These are phyloP conservation scores for Musca vetustissima DNA, from an alignment of 1,140 invertebrate genomes.

Conservation along the genomic window DNA sequence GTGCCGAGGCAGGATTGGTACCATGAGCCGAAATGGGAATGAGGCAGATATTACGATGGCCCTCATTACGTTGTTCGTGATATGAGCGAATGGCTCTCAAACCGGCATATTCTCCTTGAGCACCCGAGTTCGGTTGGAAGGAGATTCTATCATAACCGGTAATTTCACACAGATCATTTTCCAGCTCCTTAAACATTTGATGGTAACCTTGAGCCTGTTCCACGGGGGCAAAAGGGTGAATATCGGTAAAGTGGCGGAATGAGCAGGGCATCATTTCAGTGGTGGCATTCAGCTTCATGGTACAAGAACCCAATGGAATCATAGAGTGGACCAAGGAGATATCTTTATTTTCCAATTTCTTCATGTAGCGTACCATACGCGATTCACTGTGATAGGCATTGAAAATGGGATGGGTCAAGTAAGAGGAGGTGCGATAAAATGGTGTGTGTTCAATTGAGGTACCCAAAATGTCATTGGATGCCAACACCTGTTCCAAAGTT, in stretches of 20 bases:
- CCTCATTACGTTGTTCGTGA: conserved; percentile 81
- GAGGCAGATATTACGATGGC: conserved; percentile 88
- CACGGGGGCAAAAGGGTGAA: conserved; percentile 95
- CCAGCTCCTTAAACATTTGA: conserved; percentile 87
- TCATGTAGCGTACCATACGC: conserved; percentile 96
- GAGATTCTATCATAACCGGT: conserved; percentile 98
- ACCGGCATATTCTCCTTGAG: conserved; percentile 98
- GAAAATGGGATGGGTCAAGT: conserved; percentile 93
- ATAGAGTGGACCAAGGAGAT: conserved; percentile 98
- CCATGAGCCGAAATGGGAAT: conserved; percentile 98
- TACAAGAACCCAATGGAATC: conserved; percentile 99
- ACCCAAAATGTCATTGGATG: conserved; percentile 59
- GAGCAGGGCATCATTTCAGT: conserved; percentile 99
- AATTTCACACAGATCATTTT: conserved; percentile 91
- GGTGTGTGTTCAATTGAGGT: conserved; percentile 67
- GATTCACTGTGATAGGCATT: conserved; percentile 93
- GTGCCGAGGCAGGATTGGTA: conserved; percentile 97
- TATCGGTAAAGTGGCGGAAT: conserved; percentile 86
- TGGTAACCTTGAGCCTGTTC: conserved; percentile 91
- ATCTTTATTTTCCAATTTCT: conserved; percentile 96
- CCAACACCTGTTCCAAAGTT: conserved; percentile 60
- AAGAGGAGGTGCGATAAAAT: conserved; percentile 79
- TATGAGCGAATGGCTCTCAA: conserved; percentile 93
- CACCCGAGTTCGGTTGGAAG: conserved; percentile 98
- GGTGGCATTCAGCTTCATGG: conserved; percentile 98